These are phyloP conservation scores for Lucinisca nassula DNA, from an alignment of 2,888 invertebrate genomes.

Conservation along the genomic window DNA sequence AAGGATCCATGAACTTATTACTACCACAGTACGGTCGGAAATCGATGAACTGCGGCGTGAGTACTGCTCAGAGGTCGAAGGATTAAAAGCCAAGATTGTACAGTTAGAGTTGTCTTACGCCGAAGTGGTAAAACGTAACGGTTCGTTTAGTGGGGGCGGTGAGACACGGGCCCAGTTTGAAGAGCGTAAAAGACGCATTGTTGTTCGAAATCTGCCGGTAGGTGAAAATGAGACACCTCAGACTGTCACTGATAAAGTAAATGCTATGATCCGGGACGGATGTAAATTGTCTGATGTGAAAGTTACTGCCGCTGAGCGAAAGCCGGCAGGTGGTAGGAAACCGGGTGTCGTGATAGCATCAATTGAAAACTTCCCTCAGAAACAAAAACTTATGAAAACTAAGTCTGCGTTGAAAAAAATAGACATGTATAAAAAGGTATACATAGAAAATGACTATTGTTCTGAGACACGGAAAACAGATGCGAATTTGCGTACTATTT, in stretches of 20 bases:
- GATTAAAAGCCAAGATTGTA: neutral
- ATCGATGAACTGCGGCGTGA: conserved; percentile 4
- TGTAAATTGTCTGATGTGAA: neutral
- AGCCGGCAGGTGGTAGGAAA: neutral
- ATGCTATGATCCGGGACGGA: conserved; percentile 6
- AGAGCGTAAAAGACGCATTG: conserved; percentile 5
- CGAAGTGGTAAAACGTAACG: neutral
- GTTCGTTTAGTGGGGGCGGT: neutral
- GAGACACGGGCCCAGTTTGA: neutral
- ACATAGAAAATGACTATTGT: conserved; percentile 4
- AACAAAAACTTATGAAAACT: conserved; percentile 7
- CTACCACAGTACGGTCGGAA: neutral
- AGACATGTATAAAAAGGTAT: neutral
- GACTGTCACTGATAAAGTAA: neutral
- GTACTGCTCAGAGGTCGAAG: neutral
- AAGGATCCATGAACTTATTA: neutral
- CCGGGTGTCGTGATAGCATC: neutral
- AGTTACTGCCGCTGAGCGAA: neutral
- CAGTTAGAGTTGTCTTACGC: neutral
- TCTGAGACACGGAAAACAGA: neutral
- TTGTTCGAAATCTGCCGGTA: neutral
- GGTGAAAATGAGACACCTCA: neutral
- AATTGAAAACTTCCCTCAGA: neutral
- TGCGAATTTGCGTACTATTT: conserved; percentile 10
- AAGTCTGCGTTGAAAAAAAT: neutral